A percentile compares a stretch with the other conserved stretches of the same genome.
These are phyloP conservation scores for Pecten maximus DNA, from an alignment of 2,888 invertebrate genomes.

Conservation along the genomic window DNA sequence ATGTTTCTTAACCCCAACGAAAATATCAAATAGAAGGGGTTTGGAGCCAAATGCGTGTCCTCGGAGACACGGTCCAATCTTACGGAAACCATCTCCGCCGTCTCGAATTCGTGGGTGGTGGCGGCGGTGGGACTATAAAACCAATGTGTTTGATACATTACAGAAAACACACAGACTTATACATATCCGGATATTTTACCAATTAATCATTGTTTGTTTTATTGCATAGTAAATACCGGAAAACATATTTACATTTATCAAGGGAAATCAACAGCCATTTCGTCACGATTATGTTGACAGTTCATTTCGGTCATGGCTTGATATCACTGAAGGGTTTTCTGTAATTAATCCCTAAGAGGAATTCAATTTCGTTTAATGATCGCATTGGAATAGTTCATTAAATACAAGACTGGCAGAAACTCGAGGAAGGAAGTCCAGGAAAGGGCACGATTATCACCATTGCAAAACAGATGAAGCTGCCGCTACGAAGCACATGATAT, in stretches of 20 bases:
- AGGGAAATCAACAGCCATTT: background rate
- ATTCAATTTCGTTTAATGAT: background rate
- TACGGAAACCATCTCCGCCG: background rate
- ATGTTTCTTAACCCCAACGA: background rate
- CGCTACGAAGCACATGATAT: background rate
- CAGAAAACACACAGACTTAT: too few relatives aligned
- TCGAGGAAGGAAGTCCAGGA: background rate
- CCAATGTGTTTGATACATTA: background rate
- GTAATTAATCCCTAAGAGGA: background rate
- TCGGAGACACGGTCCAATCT: background rate
- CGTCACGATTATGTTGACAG: background rate
- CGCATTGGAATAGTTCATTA: background rate
- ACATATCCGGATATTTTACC: too few relatives aligned
- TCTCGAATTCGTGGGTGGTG: background rate
- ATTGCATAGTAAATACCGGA: too few relatives aligned
- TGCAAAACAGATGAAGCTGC: background rate
- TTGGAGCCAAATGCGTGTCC: background rate
- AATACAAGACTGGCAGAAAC: background rate
- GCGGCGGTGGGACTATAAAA: background rate
- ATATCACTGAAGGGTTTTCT: background rate
- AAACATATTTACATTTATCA: too few relatives aligned
- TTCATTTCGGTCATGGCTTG: background rate
- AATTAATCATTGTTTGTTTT: background rate
- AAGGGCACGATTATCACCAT: background rate
- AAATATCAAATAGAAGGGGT: background rate